These are phyloP conservation scores for Patella depressa DNA, from an alignment of 2,888 invertebrate species.

Conservation along the genomic window DNA sequence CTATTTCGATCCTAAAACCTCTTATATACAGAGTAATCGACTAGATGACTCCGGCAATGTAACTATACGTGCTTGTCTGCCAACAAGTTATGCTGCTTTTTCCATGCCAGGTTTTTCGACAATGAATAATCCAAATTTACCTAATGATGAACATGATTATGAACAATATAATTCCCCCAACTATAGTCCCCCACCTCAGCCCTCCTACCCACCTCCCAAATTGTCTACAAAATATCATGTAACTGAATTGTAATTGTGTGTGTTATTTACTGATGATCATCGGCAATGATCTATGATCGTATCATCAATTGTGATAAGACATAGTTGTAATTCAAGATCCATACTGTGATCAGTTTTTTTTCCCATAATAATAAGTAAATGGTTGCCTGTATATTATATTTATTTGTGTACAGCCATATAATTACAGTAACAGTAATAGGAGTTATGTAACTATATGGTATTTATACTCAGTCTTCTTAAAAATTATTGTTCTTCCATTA, in stretches of 20 bases:
- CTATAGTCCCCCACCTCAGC: constrained; percentile 14
- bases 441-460: no score
- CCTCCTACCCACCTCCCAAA: background rate
- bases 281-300: no score
- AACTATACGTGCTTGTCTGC: constrained; percentile 43
- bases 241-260: constrained; percentile 31
- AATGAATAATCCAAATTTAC: constrained; percentile 11
- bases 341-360: no score
- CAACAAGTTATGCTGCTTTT: constrained; percentile 47
- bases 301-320: no score
- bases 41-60: constrained; percentile 39
- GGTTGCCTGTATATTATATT: no score
- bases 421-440: no score
- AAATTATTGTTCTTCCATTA: no score
- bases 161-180: constrained; percentile 17
- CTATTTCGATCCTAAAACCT: constrained; percentile 61
- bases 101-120: constrained; percentile 28
- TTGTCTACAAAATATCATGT: constrained; percentile 24
- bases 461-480: no score
- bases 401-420: no score
- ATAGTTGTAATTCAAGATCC: no score
- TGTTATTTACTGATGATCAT: no score
- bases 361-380: no score
- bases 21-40: constrained; percentile 59
- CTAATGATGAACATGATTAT: constrained; percentile 24